Evolutionary conservation across 2,113 vertebrate species (phyloP).

Genomic region (cattle (Bos taurus)): DNA sequence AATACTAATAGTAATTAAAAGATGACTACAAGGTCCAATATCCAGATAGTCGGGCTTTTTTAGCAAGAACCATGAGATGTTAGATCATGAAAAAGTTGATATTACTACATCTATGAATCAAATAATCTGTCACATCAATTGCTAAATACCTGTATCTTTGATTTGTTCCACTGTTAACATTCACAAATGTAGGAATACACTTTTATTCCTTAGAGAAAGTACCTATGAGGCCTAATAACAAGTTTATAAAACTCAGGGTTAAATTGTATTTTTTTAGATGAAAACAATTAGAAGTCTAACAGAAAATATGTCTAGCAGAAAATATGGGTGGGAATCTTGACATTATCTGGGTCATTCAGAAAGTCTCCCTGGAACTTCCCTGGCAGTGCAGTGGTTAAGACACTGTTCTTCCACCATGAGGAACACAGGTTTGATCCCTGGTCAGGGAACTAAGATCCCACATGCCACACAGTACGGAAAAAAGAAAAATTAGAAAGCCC

Average conservation of each 20-base stretch:
- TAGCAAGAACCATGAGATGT: neutral
- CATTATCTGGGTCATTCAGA: neutral
- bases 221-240: neutral
- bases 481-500: neutral
- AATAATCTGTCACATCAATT: neutral
- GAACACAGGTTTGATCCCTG: neutral
- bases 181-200: neutral
- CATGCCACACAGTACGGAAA: neutral
- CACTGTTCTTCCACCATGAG: neutral
- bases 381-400: neutral
- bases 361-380: neutral
- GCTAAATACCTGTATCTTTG: neutral
- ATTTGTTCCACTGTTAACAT: neutral
- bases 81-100: neutral
- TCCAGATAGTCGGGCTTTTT: neutral
- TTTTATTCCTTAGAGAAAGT: neutral
- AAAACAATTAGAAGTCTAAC: conserved; percentile 13
- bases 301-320: neutral
- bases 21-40: neutral
- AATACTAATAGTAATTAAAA: conserved; percentile 48
- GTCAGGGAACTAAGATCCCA: neutral
- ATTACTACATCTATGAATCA: neutral
- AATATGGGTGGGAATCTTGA: neutral
- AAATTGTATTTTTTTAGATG: neutral
- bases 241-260: neutral